Conservation (phyloP, 2,888 invertebrate species). For the Harpagoxenus sublaevis region DNA sequence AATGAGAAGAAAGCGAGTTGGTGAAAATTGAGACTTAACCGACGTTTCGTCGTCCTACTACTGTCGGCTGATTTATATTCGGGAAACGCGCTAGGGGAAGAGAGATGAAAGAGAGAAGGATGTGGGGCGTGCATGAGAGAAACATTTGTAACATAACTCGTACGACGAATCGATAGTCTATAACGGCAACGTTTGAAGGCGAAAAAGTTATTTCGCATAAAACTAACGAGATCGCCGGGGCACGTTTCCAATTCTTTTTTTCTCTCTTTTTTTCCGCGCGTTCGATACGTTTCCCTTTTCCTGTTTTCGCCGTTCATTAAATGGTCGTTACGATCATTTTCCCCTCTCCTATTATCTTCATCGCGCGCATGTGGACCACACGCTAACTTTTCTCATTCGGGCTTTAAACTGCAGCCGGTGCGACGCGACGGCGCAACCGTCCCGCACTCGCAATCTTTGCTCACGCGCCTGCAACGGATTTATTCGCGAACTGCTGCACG, state of each 20-base stretch:
- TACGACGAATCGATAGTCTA: conserved; percentile 22
- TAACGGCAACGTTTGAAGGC: conserved; percentile 26
- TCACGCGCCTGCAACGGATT: conserved; percentile 9
- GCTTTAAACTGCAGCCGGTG: conserved; percentile 41
- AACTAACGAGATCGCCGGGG: conserved; percentile 23
- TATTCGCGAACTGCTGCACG: conserved; percentile 30
- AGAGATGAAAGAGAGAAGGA: background rate
- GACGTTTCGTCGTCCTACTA: background rate
- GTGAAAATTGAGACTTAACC: conserved; percentile 17
- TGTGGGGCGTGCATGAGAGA: background rate
- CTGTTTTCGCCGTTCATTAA: conserved; percentile 28
- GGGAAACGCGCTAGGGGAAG: background rate
- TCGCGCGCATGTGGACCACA: background rate
- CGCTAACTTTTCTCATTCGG: conserved; percentile 36
- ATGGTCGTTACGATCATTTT: conserved; percentile 23
- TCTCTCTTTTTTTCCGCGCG: background rate
- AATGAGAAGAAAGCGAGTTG: conserved; percentile 55
- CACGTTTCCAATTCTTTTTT: conserved; percentile 4
- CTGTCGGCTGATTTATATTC: conserved; percentile 6
- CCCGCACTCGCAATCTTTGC: background rate
- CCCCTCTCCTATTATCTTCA: background rate
- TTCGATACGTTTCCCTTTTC: conserved; percentile 14
- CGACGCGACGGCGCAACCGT: no score
- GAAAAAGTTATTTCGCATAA: conserved; percentile 35
- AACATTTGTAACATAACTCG: conserved; percentile 26